Evolutionary conservation across 30 jellyfish, hydroid and myxozoan species (phyloP), one percentile per base, ranked within the genome.

Genomic region (Morbakka virulenta): DNA sequence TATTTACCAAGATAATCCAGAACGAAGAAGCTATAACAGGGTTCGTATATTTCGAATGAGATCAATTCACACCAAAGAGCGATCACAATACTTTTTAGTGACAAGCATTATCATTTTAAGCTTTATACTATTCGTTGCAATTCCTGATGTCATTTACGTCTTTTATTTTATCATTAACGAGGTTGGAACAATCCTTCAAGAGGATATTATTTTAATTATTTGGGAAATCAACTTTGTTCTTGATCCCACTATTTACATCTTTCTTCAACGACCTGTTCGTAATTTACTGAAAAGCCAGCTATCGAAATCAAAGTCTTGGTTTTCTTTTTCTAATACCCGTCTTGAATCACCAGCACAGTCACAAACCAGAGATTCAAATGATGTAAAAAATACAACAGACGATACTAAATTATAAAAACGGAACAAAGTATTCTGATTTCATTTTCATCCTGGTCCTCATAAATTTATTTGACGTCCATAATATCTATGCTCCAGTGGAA

Each of bases 91-190:
- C 89, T 64, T 79, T 22, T 79, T 26, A n/a, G 67, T 66, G 17
- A 32, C 89, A 0, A 36, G 80, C 35, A 50, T 79, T 9, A 79
- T 79, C 72, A 79, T 79, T 12, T 76, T 50, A n/a, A 63, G 82
- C 28, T 79, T 79, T 51, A 79, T 79, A 35, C 52, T 67, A 28
- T 79, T 79, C 49, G 89, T 79, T 4, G 82, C 82, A 6, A 66
- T 79, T 3, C 89, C 89, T 1, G 89, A 79, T 50, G 67, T 69
- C 17, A 76, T 52, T 0, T 79, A 79, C 81, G 82, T 49, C 50
- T 27, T 62, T 14, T 14, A 65, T 66, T 81, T 79, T 47, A 50
- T 79, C 21, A 31, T 79, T 50, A 25, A 66, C 4, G 82, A 51
- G 11, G 52, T 28, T 22, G 81, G 67, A 24, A 82, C 66, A 51